Conservation (phyloP, 2,113 vertebrate genomes). For the Parotia lawesii region DNA sequence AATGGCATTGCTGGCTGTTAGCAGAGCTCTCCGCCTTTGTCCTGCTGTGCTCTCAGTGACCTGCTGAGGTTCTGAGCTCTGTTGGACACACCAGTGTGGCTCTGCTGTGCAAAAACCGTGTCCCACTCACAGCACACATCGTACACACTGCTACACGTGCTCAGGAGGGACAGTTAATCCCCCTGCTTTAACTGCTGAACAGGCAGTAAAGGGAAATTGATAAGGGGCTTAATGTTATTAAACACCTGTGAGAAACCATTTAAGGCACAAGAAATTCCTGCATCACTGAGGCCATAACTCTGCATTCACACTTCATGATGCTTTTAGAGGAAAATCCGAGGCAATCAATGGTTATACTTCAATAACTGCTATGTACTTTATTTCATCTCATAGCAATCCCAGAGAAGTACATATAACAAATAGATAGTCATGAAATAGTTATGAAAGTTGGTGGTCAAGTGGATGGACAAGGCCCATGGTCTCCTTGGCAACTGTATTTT, state of each 20-base stretch:
- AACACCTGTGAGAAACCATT: slow-evolving; percentile 14
- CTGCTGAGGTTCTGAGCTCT: not conserved
- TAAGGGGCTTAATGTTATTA: slow-evolving; percentile 1
- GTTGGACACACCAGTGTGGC: too few relatives aligned
- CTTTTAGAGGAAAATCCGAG: not conserved
- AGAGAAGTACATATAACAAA: not conserved
- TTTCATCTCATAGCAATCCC: not conserved
- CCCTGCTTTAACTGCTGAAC: not conserved
- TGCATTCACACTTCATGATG: not conserved
- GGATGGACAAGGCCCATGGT: not conserved
- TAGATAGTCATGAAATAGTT: not conserved
- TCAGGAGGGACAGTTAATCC: not conserved
- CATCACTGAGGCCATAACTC: not conserved
- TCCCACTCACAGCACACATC: not conserved
- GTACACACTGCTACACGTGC: not conserved
- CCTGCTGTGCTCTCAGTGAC: rapidly evolving
- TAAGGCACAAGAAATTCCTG: not conserved
- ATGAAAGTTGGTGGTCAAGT: not conserved
- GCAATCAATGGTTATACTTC: not conserved
- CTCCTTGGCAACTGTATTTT: not conserved
- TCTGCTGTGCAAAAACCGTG: not conserved
- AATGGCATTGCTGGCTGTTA: not conserved
- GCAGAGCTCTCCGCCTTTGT: not conserved
- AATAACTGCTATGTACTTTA: not conserved
- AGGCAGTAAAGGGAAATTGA: not conserved